Evolutionary conservation across 2,113 vertebrate species (phyloP).

Genomic region (Macroglossus sobrinus): DNA sequence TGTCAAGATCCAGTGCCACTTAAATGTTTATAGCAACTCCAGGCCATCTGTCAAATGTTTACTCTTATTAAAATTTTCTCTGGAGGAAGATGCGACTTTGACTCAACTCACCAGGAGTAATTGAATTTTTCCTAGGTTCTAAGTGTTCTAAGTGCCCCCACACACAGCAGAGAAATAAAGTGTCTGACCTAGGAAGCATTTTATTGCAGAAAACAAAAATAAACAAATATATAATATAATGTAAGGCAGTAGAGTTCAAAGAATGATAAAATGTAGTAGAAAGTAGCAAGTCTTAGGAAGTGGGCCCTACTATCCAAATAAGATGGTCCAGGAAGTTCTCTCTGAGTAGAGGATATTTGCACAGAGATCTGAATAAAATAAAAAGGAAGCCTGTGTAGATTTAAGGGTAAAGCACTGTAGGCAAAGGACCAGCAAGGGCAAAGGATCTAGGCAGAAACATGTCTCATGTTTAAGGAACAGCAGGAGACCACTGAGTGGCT

Average conservation of each 20-base stretch:
- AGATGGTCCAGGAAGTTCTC: not conserved
- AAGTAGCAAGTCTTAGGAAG: not conserved
- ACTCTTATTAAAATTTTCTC: conserved; percentile 80
- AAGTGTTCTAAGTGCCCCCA: not conserved
- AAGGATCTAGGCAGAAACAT: not conserved
- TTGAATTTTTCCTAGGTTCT: conserved; percentile 78
- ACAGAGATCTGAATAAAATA: not conserved
- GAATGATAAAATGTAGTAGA: not conserved
- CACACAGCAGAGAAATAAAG: not conserved
- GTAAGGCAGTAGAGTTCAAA: not conserved
- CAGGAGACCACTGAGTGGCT: not conserved
- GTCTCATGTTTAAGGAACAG: not conserved
- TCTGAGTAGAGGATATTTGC: not conserved
- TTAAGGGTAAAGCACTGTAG: not conserved
- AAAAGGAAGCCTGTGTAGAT: not conserved
- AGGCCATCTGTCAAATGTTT: conserved; percentile 84
- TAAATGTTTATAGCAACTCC: conserved; percentile 73
- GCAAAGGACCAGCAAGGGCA: not conserved
- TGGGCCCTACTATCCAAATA: not conserved
- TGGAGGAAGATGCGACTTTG: conserved; percentile 78
- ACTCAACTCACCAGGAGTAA: conserved; percentile 79
- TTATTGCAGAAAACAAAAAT: not conserved
- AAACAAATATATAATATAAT: not conserved
- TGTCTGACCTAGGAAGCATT: not conserved
- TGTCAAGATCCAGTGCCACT: too few relatives aligned